These are phyloP conservation scores for Cyaniris semiargus DNA, from an alignment of 2,888 invertebrate species.

Conservation along the genomic window DNA sequence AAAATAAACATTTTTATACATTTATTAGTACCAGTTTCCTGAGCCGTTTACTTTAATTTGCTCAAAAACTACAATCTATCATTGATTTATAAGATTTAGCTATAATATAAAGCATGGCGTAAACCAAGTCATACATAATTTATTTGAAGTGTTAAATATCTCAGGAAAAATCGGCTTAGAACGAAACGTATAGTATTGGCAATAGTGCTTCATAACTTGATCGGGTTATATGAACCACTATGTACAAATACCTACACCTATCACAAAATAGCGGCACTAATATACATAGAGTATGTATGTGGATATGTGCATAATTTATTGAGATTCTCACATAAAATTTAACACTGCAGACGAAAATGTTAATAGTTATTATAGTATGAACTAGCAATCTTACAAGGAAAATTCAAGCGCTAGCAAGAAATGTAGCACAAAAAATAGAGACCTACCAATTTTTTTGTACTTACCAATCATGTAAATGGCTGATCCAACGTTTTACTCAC, in stretches of 20 bases:
- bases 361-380: background rate
- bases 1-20: background rate
- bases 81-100: background rate
- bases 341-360: conserved; percentile 41
- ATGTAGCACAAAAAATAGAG: conserved; percentile 63
- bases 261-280: conserved; percentile 75
- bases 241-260: conserved; percentile 54
- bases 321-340: conserved; percentile 46
- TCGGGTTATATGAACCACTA: conserved; percentile 57
- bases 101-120: background rate
- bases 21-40: background rate
- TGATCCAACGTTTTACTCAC: conserved; percentile 63
- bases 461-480: conserved; percentile 81
- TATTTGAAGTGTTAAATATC: background rate
- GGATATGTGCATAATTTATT: conserved; percentile 54
- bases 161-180: conserved; percentile 43
- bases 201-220: conserved; percentile 55
- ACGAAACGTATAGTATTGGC: conserved; percentile 60
- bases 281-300: conserved; percentile 60
- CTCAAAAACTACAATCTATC: background rate
- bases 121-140: background rate
- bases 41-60: background rate
- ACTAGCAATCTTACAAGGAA: conserved; percentile 7
- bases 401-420: conserved; percentile 1
- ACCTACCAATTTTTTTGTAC: conserved; percentile 77